Conservation (phyloP, 2,888 invertebrate species). For the Apotomis betuletana region DNA sequence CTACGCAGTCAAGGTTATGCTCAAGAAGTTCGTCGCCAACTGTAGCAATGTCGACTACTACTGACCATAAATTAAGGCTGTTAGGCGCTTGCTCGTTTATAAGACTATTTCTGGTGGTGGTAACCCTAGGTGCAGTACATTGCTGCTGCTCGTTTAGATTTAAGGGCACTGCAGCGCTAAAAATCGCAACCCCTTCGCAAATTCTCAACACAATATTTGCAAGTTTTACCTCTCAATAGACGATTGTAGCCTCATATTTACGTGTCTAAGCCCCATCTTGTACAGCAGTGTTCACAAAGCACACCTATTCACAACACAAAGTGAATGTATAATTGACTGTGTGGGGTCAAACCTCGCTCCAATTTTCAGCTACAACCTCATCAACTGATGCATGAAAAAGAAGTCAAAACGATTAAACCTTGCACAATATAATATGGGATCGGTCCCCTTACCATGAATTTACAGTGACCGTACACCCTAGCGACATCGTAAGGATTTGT, state of each 20-base stretch:
- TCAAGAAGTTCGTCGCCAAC: no score
- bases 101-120: no score
- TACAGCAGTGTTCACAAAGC: slow-evolving; percentile 56
- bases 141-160: no score
- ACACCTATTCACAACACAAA: slow-evolving; percentile 52
- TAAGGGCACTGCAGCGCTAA: no score
- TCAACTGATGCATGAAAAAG: slow-evolving; percentile 81
- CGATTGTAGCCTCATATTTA: slow-evolving; percentile 1
- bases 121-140: no score
- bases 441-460: neutral
- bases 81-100: no score
- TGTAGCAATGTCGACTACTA: no score
- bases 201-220: neutral
- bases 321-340: slow-evolving; percentile 54
- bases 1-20: no score
- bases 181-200: no score
- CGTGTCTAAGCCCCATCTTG: slow-evolving; percentile 43
- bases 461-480: no score
- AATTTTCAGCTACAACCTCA: slow-evolving; percentile 72
- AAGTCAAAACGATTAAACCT: slow-evolving; percentile 49
- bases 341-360: slow-evolving; percentile 76
- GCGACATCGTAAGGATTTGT: no score
- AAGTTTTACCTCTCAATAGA: slow-evolving; percentile 23
- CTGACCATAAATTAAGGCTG: no score
- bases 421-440: slow-evolving; percentile 21